A percentile compares a stretch with the other conserved stretches of the same genome.
phyloP scores from a whole-genome alignment of 2,797 vertebrate species.

The Phataginus tricuspis region DNA sequence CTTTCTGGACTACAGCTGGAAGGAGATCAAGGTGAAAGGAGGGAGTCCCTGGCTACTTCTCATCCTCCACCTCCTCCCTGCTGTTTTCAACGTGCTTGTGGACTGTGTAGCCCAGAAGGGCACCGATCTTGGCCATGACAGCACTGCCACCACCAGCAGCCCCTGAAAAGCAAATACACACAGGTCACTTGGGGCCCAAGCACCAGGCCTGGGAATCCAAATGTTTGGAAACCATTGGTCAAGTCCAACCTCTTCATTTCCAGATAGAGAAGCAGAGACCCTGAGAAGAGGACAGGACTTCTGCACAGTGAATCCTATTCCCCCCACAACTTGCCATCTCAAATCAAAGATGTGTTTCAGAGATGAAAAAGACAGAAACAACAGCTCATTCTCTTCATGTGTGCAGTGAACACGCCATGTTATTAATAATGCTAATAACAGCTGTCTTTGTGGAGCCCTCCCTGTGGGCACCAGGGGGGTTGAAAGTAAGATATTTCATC shows the following conservation, averaged over 20 bases:
- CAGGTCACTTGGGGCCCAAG: background rate
- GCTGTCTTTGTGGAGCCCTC: background rate
- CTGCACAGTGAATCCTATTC: background rate
- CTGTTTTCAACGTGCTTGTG: background rate
- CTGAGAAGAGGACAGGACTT: background rate
- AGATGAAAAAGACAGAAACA: background rate
- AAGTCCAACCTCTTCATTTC: background rate
- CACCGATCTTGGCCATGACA: background rate
- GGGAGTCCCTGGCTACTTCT: background rate
- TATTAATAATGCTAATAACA: background rate
- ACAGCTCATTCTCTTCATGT: background rate
- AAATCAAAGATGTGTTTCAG: slow-evolving; percentile 30
- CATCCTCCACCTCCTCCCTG: background rate
- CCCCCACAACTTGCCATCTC: background rate
- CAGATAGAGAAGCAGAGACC: background rate
- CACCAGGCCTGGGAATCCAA: background rate
- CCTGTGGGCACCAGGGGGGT: background rate
- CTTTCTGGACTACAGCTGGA: background rate
- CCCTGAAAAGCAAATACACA: background rate
- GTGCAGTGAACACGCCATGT: background rate
- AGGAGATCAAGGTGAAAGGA: background rate
- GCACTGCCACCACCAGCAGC: background rate
- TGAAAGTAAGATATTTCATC: background rate
- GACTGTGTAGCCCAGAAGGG: background rate
- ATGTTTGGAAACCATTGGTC: background rate